phyloP scores from a whole-genome alignment of 2,888 invertebrate genomes.

The Podotricha telesiphe region DNA sequence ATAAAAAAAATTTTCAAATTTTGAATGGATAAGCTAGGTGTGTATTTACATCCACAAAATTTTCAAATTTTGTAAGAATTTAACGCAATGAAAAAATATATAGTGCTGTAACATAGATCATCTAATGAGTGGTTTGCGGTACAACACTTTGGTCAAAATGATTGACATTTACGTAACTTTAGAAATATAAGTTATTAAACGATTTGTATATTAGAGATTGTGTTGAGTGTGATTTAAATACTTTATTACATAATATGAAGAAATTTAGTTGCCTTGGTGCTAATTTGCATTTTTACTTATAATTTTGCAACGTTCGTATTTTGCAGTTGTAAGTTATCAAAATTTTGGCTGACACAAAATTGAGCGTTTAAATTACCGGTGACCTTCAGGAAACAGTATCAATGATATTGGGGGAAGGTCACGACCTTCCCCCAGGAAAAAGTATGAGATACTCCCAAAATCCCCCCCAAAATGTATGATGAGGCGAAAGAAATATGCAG shows the following conservation, averaged over 20 bases:
- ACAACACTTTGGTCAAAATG: neutral
- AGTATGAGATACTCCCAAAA: too few species aligned
- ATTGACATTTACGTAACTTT: conserved; percentile 20
- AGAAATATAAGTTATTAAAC: conserved; percentile 6
- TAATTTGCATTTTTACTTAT: neutral
- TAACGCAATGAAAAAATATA: conserved; percentile 1
- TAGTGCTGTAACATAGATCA: conserved; percentile 24
- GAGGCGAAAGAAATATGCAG: too few species aligned
- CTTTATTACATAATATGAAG: neutral
- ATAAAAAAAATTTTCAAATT: neutral
- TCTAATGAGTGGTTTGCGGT: conserved; percentile 26
- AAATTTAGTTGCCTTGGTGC: neutral
- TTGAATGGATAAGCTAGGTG: neutral
- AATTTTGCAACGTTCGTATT: neutral
- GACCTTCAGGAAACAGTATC: too few species aligned
- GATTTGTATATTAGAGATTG: neutral
- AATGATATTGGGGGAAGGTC: too few species aligned
- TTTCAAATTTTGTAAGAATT: conserved; percentile 3
- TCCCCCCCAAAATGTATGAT: too few species aligned
- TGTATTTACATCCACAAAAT: neutral
- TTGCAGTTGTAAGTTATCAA: too few species aligned
- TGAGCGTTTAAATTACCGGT: too few species aligned
- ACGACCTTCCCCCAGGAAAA: too few species aligned
- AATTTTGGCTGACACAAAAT: too few species aligned
- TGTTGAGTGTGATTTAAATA: neutral